A percentile compares a stretch with the other conserved stretches of the same genome.
Evolutionary conservation across 2,797 vertebrate genomes (phyloP).

Genomic region (Catostomus latipinnis): DNA sequence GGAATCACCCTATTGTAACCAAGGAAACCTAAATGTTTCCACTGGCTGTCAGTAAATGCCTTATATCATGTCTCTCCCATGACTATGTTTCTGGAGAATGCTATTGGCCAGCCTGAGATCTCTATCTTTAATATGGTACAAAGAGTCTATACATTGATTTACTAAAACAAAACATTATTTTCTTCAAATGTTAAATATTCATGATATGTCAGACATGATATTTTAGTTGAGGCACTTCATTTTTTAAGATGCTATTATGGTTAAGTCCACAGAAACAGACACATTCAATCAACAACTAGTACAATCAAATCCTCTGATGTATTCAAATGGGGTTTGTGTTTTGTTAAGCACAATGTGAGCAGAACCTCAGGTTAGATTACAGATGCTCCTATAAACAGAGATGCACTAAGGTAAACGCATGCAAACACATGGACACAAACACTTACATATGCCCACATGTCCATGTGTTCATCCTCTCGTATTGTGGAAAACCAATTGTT

Average conservation of each 20-base stretch:
- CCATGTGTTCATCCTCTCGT: slow-evolving; percentile 65
- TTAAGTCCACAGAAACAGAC: neutral
- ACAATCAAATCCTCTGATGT: slow-evolving; percentile 7
- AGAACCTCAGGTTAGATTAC: neutral
- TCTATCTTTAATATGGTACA: neutral
- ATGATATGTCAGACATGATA: neutral
- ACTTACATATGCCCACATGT: slow-evolving; percentile 49
- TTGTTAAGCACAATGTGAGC: slow-evolving; percentile 30
- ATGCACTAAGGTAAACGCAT: slow-evolving; percentile 43
- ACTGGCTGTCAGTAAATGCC: slow-evolving; percentile 27
- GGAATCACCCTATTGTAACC: slow-evolving; percentile 22
- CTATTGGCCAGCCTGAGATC: neutral
- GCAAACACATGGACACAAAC: slow-evolving; percentile 23
- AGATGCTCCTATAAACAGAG: slow-evolving; percentile 37
- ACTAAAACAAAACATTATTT: neutral
- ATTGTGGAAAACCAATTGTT: slow-evolving; percentile 65
- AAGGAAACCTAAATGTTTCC: slow-evolving; percentile 16
- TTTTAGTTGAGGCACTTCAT: neutral
- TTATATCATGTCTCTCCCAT: neutral
- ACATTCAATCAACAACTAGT: neutral
- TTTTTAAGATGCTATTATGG: neutral
- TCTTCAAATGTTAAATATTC: neutral
- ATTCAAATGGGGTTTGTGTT: neutral
- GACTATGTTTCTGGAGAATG: neutral
- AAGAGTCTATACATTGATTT: neutral